Percentiles rank a stretch among this genome's conserved stretches.
Evolutionary conservation across 1,140 invertebrate genomes (phyloP).

Genomic region (Bombus pascuorum): DNA sequence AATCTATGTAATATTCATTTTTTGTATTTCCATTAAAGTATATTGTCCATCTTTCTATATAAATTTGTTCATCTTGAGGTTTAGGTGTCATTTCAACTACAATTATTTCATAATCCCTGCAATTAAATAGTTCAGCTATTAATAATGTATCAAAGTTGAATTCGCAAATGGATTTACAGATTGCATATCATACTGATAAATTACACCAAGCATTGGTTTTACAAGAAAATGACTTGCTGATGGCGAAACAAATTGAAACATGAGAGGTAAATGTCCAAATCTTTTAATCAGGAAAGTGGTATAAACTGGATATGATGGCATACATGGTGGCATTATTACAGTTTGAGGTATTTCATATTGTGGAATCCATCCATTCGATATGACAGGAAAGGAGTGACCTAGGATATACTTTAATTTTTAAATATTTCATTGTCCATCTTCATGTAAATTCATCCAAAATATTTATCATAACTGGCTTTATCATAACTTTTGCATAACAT

Average conservation of each 20-base stretch:
- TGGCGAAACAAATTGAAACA: slow-evolving; percentile 73
- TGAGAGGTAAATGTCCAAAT: slow-evolving; percentile 65
- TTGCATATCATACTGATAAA: slow-evolving; percentile 57
- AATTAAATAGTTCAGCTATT: slow-evolving; percentile 37
- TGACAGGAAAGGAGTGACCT: slow-evolving; percentile 69
- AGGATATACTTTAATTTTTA: neutral
- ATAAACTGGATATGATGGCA: slow-evolving; percentile 68
- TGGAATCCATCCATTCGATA: slow-evolving; percentile 56
- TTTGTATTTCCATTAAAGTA: slow-evolving; percentile 67
- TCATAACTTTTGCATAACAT: neutral
- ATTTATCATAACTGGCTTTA: neutral
- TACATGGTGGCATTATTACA: slow-evolving; percentile 71
- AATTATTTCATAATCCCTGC: slow-evolving; percentile 69
- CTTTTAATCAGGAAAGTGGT: slow-evolving; percentile 72
- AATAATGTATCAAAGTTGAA: neutral
- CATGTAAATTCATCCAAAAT: neutral
- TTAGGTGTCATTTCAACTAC: slow-evolving; percentile 70
- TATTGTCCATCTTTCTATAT: slow-evolving; percentile 72
- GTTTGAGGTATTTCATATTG: slow-evolving; percentile 70
- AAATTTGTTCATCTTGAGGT: slow-evolving; percentile 55
- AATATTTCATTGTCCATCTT: neutral
- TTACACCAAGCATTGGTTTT: slow-evolving; percentile 73
- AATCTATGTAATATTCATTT: slow-evolving; percentile 69
- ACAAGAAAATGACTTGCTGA: slow-evolving; percentile 64
- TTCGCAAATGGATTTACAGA: neutral